Percentiles rank a stretch among this genome's conserved stretches.
These are phyloP conservation scores for Riparia riparia DNA, from an alignment of 2,113 vertebrate species.

Conservation along the genomic window DNA sequence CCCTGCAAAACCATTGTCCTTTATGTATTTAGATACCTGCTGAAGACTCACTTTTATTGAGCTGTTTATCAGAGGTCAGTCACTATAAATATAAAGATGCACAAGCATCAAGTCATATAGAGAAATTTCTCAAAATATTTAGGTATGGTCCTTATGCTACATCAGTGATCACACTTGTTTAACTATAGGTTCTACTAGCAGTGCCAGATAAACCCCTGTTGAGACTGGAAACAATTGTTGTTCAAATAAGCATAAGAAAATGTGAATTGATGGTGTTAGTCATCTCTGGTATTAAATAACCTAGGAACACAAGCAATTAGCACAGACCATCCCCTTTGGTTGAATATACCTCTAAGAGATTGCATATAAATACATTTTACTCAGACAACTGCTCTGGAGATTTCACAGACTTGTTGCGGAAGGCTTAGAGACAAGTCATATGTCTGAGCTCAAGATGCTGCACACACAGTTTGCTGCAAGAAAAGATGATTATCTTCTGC, in stretches of 20 bases:
- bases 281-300: background rate
- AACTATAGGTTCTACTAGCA: background rate
- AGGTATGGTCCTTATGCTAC: background rate
- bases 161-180: background rate
- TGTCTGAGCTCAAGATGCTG: background rate
- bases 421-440: background rate
- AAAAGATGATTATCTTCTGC: background rate
- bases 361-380: background rate
- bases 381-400: background rate
- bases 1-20: background rate
- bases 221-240: background rate
- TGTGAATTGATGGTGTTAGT: background rate
- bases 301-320: background rate
- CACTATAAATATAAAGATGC: background rate
- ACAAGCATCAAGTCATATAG: background rate
- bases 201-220: background rate
- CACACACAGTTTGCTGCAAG: background rate
- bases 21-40: background rate
- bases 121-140: background rate
- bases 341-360: background rate
- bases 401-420: background rate
- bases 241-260: background rate
- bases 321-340: background rate
- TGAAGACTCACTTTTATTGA: background rate
- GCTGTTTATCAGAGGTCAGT: background rate